Base-by-base conservation (phyloP, 2,113 vertebrate species). In the Chelonoidis abingdonii region DNA sequence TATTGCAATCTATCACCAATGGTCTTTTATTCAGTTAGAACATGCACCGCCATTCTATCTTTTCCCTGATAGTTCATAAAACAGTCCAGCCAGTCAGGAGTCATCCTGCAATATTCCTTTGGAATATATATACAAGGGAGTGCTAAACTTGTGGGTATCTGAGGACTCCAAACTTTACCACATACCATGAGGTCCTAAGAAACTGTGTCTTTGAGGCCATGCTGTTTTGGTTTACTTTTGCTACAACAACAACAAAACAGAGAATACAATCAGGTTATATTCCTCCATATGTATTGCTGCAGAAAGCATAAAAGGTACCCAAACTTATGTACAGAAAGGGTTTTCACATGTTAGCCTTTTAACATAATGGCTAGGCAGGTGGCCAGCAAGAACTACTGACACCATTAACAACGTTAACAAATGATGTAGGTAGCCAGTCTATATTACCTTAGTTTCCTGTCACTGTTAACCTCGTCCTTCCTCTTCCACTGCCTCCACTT, bases 41-140 rank as follows among this genome's bases (percentile, higher is more conserved):
- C 22, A 59, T 49, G 89, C 65, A 50, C 25, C 80, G 12, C 69
- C 78, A 5, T 82, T 95, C 95, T 82, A 87, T 93, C 62, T 0
- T 0, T 56, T 95, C 52, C 44, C 56, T 86, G 1, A 82, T 89
- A 93, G 91, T n/a, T 96, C 93, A 92, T 83, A 89, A 86, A 89
- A 95, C 29, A 41, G 87, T 92, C 81, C 81, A 88, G 31, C 31
- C 29, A 13, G 57, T 31, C 12, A 62, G 31, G 13, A 62, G 52
- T 84, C 83, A 95, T 90, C 69, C 83, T 54, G 79, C 11, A 93
- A 54, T 49, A 52, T 54, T 95, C 22, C 76, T 92, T 87, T 90
- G 87, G 92, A 94, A 96, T 96, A 96, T 91, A 94, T 86, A 93
- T 95, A 80, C 89, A 84, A 95, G 47, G 59, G 53, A 93, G 95